These are phyloP conservation scores for Vollenhovia emeryi DNA, from an alignment of 1,140 invertebrate species.

Conservation along the genomic window DNA sequence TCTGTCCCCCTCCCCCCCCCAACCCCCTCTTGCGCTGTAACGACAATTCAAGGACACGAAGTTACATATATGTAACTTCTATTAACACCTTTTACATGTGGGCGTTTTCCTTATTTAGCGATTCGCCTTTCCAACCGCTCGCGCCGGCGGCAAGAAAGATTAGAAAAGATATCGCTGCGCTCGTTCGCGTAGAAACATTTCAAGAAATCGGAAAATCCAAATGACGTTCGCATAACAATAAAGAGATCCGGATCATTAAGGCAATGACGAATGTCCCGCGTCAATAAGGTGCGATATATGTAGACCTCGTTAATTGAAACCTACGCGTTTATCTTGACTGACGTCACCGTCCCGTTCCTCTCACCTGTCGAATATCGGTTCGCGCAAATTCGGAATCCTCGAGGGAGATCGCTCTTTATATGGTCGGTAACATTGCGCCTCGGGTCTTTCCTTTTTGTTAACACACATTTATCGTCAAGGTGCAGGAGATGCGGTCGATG, in stretches of 20 bases:
- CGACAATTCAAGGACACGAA: constrained; percentile 15
- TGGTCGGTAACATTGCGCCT: constrained; percentile 1
- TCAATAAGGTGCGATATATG: not conserved
- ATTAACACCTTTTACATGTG: not conserved
- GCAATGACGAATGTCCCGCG: not conserved
- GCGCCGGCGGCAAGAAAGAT: not conserved
- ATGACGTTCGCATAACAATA: not conserved
- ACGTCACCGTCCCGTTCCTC: constrained; percentile 73
- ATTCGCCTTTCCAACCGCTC: constrained; percentile 25
- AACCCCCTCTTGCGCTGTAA: not conserved
- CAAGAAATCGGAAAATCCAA: not conserved
- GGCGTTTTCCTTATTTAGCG: constrained; percentile 25
- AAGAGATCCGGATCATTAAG: not conserved
- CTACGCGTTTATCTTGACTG: constrained; percentile 67
- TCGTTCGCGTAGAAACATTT: not conserved
- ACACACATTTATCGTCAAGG: not conserved
- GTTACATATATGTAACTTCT: not conserved
- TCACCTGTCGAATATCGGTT: constrained; percentile 62
- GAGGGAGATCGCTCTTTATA: constrained; percentile 64
- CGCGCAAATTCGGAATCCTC: constrained; percentile 52
- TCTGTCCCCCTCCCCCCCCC: not conserved
- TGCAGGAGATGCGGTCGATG: not conserved
- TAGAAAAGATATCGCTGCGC: not conserved
- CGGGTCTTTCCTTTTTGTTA: not conserved
- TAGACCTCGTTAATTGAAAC: constrained; percentile 60